Conservation (phyloP, 2,797 vertebrate genomes). For the Sylvilagus floridanus region DNA sequence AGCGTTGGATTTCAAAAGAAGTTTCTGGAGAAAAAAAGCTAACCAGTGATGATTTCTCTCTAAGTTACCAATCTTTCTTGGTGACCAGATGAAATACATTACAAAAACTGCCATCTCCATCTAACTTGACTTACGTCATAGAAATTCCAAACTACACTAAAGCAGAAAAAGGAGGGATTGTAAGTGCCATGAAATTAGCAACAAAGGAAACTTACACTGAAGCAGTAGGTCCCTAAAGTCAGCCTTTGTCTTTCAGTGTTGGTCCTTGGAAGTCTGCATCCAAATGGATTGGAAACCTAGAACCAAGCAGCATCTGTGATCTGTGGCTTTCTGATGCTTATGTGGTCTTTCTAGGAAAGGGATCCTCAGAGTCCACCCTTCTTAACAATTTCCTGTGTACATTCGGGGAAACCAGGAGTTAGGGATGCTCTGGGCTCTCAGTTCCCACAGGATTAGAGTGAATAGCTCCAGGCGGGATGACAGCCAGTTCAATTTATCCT, state of each 20-base stretch:
- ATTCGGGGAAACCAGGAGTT: background rate
- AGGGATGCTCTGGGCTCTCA: background rate
- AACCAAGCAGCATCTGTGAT: background rate
- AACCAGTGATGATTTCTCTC: background rate
- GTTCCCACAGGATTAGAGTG: constrained; percentile 16
- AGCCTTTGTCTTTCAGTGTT: no score
- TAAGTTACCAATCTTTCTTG: background rate
- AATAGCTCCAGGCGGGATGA: background rate
- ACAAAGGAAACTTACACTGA: background rate
- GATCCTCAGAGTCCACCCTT: background rate
- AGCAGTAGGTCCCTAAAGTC: background rate
- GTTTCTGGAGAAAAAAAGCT: background rate
- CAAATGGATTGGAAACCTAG: background rate
- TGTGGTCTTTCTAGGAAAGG: background rate
- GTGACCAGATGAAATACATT: background rate
- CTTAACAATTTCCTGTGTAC: background rate
- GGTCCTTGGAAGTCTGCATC: background rate
- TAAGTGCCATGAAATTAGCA: background rate
- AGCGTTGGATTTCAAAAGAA: background rate
- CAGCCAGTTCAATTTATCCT: no score
- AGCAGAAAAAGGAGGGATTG: background rate
- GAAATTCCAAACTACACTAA: background rate
- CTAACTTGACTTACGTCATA: background rate
- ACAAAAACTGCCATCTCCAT: background rate
- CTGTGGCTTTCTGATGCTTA: background rate